Percentiles rank a stretch among this genome's conserved stretches.
Evolutionary conservation across 2,113 vertebrate species (phyloP).

Genomic region (Rhinoderma darwinii): DNA sequence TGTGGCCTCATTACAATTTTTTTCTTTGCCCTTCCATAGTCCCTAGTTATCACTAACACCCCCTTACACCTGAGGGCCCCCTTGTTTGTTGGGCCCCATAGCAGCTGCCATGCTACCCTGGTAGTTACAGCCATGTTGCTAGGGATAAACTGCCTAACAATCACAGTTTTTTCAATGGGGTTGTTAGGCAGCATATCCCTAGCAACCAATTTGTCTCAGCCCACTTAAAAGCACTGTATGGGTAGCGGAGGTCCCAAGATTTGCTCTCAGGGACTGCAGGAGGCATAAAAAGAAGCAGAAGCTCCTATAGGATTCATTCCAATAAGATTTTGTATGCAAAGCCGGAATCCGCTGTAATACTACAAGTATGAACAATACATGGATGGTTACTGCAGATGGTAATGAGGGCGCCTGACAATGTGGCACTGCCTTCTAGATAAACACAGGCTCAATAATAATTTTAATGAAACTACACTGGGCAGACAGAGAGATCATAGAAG

Average conservation of each 20-base stretch:
- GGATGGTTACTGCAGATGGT: not conserved
- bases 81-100: too few species aligned
- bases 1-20: too few species aligned
- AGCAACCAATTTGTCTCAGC: not conserved
- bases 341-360: too few species aligned
- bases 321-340: not conserved
- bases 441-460: not conserved
- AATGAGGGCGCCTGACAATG: not conserved
- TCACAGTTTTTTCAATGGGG: too few species aligned
- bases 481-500: not conserved
- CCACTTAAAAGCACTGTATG: not conserved
- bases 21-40: too few species aligned
- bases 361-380: not conserved
- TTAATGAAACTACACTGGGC: conserved; percentile 3
- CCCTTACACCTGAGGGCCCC: too few species aligned
- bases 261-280: not conserved
- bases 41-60: too few species aligned
- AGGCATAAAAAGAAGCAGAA: not conserved
- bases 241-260: not conserved
- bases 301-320: too few species aligned
- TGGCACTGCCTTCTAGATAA: conserved; percentile 11
- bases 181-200: not conserved
- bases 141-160: too few species aligned
- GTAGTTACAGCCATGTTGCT: too few species aligned
- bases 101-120: too few species aligned